These are phyloP conservation scores for Gambelia wislizenii DNA, from an alignment of 2,797 vertebrate genomes.

Conservation along the genomic window DNA sequence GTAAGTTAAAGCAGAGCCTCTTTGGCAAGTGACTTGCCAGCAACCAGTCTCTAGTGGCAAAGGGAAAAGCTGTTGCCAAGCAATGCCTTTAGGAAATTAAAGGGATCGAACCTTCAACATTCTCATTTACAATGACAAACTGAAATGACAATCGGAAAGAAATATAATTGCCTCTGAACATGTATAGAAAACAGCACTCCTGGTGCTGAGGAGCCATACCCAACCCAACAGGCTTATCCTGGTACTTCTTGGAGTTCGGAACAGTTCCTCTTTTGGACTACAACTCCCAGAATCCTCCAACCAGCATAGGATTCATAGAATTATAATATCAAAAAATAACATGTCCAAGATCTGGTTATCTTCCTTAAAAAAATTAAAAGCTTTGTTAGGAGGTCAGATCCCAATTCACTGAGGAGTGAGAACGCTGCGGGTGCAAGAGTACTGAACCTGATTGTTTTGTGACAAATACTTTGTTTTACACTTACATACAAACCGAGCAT, in stretches of 20 bases:
- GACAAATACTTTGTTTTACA: background rate
- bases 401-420: background rate
- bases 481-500: background rate
- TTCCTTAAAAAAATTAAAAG: background rate
- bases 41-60: background rate
- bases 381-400: background rate
- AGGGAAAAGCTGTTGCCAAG: background rate
- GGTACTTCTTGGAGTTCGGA: background rate
- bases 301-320: too few species aligned
- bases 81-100: background rate
- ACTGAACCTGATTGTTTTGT: background rate
- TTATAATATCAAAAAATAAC: background rate
- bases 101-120: background rate
- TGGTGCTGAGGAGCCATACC: background rate
- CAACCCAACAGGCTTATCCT: background rate
- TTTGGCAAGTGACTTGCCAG: background rate
- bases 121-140: background rate
- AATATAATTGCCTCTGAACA: background rate
- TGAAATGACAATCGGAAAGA: too few species aligned
- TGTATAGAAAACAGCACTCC: background rate
- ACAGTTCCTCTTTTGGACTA: too few species aligned
- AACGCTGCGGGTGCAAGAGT: background rate
- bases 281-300: too few species aligned
- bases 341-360: too few species aligned
- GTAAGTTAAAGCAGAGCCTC: constrained; percentile 65